Percentiles rank a stretch among this genome's conserved stretches.
Conservation (phyloP, 2,888 invertebrate species). For the Diarsia rubi region DNA sequence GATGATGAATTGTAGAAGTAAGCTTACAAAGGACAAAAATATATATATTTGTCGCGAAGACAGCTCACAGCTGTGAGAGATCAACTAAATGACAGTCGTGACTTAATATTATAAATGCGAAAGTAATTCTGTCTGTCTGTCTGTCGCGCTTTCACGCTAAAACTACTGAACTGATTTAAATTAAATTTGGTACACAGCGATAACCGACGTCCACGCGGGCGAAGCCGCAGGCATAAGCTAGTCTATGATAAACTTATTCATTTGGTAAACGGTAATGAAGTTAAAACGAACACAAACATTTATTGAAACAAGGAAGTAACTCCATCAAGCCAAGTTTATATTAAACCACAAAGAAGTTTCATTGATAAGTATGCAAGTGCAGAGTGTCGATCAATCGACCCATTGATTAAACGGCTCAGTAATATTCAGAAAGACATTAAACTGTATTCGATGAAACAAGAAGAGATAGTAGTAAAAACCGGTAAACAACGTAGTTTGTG, state of each 20-base stretch:
- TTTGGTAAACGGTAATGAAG: neutral
- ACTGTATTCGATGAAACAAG: slow-evolving; percentile 42
- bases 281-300: neutral
- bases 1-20: too few species aligned
- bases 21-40: neutral
- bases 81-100: too few species aligned
- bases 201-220: too few species aligned
- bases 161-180: too few species aligned
- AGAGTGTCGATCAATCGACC: slow-evolving; percentile 54
- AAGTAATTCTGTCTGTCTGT: too few species aligned
- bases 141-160: too few species aligned
- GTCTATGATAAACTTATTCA: neutral
- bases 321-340: slow-evolving; percentile 27
- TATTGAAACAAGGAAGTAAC: slow-evolving; percentile 13
- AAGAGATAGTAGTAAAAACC: slow-evolving; percentile 32
- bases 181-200: too few species aligned
- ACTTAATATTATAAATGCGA: too few species aligned
- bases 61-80: too few species aligned
- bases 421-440: slow-evolving; percentile 51
- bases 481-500: neutral
- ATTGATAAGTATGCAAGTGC: slow-evolving; percentile 50
- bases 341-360: slow-evolving; percentile 42
- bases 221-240: too few species aligned
- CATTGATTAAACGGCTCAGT: slow-evolving; percentile 58
- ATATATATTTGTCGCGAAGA: neutral